A percentile compares a stretch with the other conserved stretches of the same genome.
Evolutionary conservation across 1,140 invertebrate species (phyloP).

Genomic region (Achatina immaculata): DNA sequence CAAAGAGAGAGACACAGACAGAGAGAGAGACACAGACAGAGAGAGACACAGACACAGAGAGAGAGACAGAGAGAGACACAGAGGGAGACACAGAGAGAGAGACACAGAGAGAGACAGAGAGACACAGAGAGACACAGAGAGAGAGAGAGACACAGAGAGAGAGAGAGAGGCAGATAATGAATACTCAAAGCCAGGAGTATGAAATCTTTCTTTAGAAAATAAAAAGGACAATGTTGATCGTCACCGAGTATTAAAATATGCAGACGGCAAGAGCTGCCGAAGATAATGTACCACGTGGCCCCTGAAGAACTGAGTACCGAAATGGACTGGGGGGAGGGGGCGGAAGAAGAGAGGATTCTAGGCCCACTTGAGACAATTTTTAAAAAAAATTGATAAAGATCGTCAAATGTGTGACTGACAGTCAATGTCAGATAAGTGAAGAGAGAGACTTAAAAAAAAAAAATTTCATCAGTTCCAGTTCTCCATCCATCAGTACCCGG

Average conservation of each 20-base stretch:
- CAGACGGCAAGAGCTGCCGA: no score
- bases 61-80: not conserved
- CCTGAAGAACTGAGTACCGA: not conserved
- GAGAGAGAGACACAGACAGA: not conserved
- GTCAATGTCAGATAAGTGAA: no score
- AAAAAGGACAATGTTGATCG: no score
- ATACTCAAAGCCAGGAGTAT: no score
- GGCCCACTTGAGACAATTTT: not conserved
- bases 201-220: no score
- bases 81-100: not conserved
- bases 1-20: not conserved
- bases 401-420: no score
- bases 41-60: not conserved
- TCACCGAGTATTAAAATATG: no score
- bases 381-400: not conserved
- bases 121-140: slow-evolving; percentile 6
- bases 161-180: not conserved
- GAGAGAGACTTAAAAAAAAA: no score
- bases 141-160: slow-evolving; percentile 13
- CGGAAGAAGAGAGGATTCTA: not conserved
- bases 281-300: not conserved
- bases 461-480: no score
- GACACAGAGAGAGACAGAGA: slow-evolving; percentile 3
- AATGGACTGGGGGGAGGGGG: not conserved
- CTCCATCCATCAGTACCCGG: no score